Evolutionary conservation across 2,797 vertebrate genomes (phyloP), one percentile per base, ranked within the genome.

Genomic region (Myoxocephalus aenaeus): DNA sequence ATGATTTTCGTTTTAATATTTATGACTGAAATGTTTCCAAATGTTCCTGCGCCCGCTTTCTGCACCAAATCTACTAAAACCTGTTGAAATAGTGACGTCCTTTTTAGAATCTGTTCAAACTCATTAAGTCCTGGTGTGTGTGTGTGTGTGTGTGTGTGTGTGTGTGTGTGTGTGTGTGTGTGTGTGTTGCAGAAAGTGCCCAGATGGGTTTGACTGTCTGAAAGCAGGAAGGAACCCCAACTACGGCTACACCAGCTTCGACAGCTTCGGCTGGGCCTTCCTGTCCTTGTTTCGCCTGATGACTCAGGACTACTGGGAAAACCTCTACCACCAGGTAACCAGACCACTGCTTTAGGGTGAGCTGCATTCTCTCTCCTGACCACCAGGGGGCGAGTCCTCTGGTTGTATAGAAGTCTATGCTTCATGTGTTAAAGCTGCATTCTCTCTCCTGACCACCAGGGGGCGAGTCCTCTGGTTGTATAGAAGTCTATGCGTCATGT

Each of bases 221-320:
- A 91, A 91, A 67, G 32, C 68, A 3, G 89, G 91, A 5, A 79
- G 59, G 5, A 98, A 97, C 89, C 97, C 97, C 10, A 96, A 98
- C 90, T 96, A 96, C 54, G 94, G 94, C 81, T 98, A 97, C 66
- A 98, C 97, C 22, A 99, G 96, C 92, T 99, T 98, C 75, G 97
- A 99, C 91, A 94, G 95, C 75, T 98, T 99, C 38, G 96, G 97
- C n/a, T 99, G 97, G 97, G 97, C 97, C 57, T 97, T 99, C 34
- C 96, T 99, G 18, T 97, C 96, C 0, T 89, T 99, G 81, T 99
- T 99, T 76, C 96, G 97, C 32, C 94, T 99, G 58, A 98, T 99
- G 97, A 99, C 97, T 0, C 97, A 98, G 40, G 97, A 99, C 90
- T 96, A 75, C 92, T 56, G 53, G 53, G 53, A 56, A 3, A 56